Evolutionary conservation across 2,113 vertebrate species (phyloP), one percentile per base, ranked within the genome.

Genomic region (Shinisaurus crocodilurus): DNA sequence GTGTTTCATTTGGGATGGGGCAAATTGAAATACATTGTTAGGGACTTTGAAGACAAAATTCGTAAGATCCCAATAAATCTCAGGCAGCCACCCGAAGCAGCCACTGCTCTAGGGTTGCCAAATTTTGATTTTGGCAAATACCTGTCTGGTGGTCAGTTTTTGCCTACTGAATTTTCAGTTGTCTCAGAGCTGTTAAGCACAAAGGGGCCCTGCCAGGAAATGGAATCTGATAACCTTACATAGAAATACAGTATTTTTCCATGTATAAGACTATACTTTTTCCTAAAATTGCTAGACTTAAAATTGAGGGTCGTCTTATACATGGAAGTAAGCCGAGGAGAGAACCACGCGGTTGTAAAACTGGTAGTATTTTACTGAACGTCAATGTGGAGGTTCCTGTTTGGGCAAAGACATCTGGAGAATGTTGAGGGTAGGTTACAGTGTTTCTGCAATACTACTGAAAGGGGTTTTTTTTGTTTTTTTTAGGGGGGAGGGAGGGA

Each of bases 1-100:
- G 40, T 81, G 65, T 82, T 79, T 92, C 63, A 89, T 70, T 82
- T 90, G 83, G n/a, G 90, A 83, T 89, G 29, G 90, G 92, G 16
- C 74, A 63, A 90, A 75, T 89, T 83, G 91, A 79, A 57, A 93
- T 82, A 50, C 15, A 81, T 4, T 82, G 16, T 34, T 27, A 63
- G 7, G 37, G 50, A 60, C 13, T 60, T 63, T 43, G 72, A 34
- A 63, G 74, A 18, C 3, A 87, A 43, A 40, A 87, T 40, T 43
- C 25, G 34, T 27, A 50, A 5, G 16, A 32, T 34, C 6, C 4
- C n/a, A 67, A 25, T 65, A 12, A 1, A 25, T 7, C 76, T 25
- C 45, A 79, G 45, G 43, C 9, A 50, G 40, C 43, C 29, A 10
- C 10, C 34, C 12, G 10, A 72, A 15, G 69, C 32, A 72, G 13